Conservation (phyloP, 2,888 invertebrate species). For the Agrochola lota region DNA sequence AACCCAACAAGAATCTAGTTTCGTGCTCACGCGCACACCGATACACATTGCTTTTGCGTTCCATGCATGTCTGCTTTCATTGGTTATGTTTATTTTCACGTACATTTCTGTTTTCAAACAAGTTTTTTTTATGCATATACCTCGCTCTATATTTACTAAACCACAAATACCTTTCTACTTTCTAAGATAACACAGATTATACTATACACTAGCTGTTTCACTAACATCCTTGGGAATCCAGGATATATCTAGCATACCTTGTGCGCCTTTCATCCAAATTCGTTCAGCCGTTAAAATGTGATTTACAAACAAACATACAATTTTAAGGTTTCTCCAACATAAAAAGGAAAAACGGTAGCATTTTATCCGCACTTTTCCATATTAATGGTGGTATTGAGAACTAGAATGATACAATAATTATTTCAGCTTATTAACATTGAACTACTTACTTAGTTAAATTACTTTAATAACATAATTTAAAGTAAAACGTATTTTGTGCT, state of each 20-base stretch:
- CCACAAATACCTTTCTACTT: conserved; percentile 26
- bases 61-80: conserved; percentile 27
- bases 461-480: background rate
- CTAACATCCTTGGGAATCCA: background rate
- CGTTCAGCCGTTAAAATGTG: background rate
- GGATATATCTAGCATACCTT: too few relatives aligned
- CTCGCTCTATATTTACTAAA: conserved; percentile 27
- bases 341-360: too few relatives aligned
- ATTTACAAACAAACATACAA: background rate
- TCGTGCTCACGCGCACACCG: conserved; percentile 11
- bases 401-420: conserved; percentile 9
- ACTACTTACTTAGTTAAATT: background rate
- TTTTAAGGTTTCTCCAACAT: too few relatives aligned
- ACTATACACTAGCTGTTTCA: background rate
- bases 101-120: conserved; percentile 40
- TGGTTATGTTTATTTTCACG: conserved; percentile 22
- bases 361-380: too few relatives aligned
- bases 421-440: background rate
- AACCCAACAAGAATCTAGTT: conserved; percentile 20
- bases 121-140: conserved; percentile 26
- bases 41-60: conserved; percentile 17
- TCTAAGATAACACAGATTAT: background rate
- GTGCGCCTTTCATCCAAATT: background rate
- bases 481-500: conserved; percentile 6
- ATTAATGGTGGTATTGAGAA: too few relatives aligned